These are phyloP conservation scores for Drosophila sucinea DNA, from an alignment of 1,140 invertebrate species.

Conservation along the genomic window DNA sequence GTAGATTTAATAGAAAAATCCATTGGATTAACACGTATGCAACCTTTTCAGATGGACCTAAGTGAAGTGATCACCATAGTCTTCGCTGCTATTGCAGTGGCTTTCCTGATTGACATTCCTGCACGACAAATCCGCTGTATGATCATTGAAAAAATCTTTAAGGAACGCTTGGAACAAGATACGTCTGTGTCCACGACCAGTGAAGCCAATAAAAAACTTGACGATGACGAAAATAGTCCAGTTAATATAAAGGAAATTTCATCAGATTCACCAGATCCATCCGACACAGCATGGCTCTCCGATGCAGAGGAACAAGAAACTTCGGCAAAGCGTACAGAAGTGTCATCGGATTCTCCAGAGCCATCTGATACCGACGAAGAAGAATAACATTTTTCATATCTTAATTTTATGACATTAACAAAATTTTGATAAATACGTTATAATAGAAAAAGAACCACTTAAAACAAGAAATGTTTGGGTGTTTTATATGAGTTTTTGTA, in stretches of 20 bases:
- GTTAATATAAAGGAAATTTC: background rate
- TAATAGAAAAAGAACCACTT: no score
- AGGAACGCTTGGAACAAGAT: conserved; percentile 32
- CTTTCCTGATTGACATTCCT: conserved; percentile 85
- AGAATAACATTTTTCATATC: background rate
- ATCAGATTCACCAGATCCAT: background rate
- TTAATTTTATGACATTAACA: no score
- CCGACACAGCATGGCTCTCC: background rate
- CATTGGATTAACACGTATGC: background rate
- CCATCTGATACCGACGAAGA: background rate
- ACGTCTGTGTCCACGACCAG: background rate
- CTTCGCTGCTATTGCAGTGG: conserved; percentile 79
- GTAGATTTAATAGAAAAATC: background rate
- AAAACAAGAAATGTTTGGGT: background rate
- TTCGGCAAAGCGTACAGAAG: background rate
- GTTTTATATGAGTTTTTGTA: background rate
- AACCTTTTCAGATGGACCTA: conserved; percentile 42
- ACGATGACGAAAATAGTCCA: background rate
- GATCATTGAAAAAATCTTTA: conserved; percentile 55
- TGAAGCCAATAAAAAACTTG: background rate
- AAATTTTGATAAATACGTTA: no score
- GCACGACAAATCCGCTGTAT: conserved; percentile 85
- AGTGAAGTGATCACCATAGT: conserved; percentile 51
- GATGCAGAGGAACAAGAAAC: background rate
- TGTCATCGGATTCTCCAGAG: conserved; percentile 1